phyloP scores from a whole-genome alignment of 1,140 invertebrate species.

The Caerostris darwini region DNA sequence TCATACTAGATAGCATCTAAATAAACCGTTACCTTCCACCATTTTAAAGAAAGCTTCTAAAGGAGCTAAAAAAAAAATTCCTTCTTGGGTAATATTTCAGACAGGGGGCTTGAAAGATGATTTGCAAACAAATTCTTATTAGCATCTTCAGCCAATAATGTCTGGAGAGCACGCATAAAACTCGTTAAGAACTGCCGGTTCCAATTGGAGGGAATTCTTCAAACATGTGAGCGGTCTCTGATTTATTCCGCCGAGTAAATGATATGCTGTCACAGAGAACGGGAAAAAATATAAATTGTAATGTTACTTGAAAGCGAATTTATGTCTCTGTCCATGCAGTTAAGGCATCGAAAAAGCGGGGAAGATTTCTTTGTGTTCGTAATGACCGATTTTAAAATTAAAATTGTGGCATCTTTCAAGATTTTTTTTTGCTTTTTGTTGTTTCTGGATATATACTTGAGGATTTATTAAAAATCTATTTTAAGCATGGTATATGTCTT shows the following conservation, averaged over 20 bases:
- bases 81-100: no score
- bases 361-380: neutral
- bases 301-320: neutral
- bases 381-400: neutral
- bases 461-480: no score
- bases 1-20: neutral
- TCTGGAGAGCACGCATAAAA: neutral
- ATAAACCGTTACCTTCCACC: neutral
- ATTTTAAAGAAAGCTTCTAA: neutral
- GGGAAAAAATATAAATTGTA: neutral
- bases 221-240: neutral
- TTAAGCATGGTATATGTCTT: no score
- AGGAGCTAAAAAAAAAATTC: no score
- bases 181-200: neutral
- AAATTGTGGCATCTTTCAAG: neutral
- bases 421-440: no score
- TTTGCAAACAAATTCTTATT: slow-evolving; percentile 36
- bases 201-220: neutral
- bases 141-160: neutral
- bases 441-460: no score
- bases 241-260: neutral
- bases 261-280: neutral
- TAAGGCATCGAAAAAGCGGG: neutral
- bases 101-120: neutral
- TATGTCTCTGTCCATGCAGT: neutral